Base-by-base conservation (phyloP, 2,888 invertebrate genomes). In the Leuctra nigra region DNA sequence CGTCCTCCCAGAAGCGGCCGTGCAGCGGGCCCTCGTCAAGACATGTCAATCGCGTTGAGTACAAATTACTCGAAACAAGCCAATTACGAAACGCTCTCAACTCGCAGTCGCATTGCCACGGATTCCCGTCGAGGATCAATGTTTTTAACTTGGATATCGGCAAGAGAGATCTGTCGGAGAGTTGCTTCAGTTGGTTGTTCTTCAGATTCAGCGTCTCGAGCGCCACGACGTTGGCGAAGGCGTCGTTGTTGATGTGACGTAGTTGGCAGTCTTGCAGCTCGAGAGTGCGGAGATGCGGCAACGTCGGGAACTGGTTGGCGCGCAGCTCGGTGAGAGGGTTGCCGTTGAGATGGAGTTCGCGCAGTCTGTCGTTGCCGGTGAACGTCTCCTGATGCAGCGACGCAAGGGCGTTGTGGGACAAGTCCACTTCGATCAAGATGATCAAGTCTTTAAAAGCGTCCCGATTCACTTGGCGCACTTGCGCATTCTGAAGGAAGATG, bases 61-160 rank as follows among this genome's bases (percentile, higher is more conserved):
- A 84, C 54, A 93, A 76, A 65, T 88, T 90, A 65, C 84, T 85
- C 53, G 82, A 79, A 9, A 50, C 11, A 68, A 91, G 84, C 91
- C 92, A 92, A 64, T 83, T 83, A 58, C 91, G 82, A 65, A 93
- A 89, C 58, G 86, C 86, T 53, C 91, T 80, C 58, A 94, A 72
- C 62, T 86, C 82, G 71, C 94, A 94, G 70, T 94, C 91, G 70
- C 94, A 94, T 67, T 81, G 80, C 93, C 93, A 94, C 4, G 88
- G 91, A 71, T 94, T 94, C 25, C 87, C 87, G 62, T 90, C 87
- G 54, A 93, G 72, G 76, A 1, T 88, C 25, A 93, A 76, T 1
- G 89, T 87, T 72, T 91, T 91, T 59, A 93, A 76, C 64, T 84
- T 85, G 36, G 82, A 80, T 67, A 91, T 78, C 59, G 86, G 85